Percentiles rank a stretch among this genome's conserved stretches.
Evolutionary conservation across 1,140 invertebrate genomes (phyloP).

Genomic region (Drosophila saltans): DNA sequence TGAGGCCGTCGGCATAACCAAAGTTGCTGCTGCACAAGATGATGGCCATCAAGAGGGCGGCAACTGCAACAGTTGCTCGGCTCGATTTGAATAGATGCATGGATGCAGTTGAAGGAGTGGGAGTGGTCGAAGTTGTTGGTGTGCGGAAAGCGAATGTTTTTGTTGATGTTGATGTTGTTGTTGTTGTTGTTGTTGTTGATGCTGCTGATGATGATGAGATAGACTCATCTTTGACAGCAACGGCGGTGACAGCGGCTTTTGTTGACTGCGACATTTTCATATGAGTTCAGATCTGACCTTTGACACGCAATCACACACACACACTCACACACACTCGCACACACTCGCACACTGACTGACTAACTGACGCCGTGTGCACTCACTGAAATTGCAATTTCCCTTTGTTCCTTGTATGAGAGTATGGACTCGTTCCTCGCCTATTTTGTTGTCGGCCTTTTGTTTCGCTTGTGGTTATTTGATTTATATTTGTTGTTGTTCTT

Average conservation of each 20-base stretch:
- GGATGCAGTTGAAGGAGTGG: slow-evolving; percentile 8
- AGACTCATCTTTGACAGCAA: slow-evolving; percentile 31
- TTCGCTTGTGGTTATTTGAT: slow-evolving; percentile 32
- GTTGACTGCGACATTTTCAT: slow-evolving; percentile 67
- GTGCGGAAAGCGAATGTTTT: not conserved
- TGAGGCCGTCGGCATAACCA: slow-evolving; percentile 84
- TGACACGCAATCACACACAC: slow-evolving; percentile 39
- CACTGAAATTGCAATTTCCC: slow-evolving; percentile 53
- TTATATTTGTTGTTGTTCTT: slow-evolving; percentile 3
- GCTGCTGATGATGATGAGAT: slow-evolving; percentile 27
- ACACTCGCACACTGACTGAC: slow-evolving; percentile 25
- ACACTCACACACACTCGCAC: slow-evolving; percentile 21
- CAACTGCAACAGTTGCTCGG: slow-evolving; percentile 26
- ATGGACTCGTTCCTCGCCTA: slow-evolving; percentile 4
- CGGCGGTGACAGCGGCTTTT: slow-evolving; percentile 37
- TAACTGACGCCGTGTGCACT: slow-evolving; percentile 31
- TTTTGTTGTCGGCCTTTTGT: slow-evolving; percentile 29
- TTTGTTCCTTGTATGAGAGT: slow-evolving; percentile 21
- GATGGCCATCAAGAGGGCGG: slow-evolving; percentile 50
- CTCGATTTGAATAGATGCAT: slow-evolving; percentile 39
- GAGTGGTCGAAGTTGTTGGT: slow-evolving; percentile 8
- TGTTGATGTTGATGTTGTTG: not conserved
- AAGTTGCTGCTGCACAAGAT: slow-evolving; percentile 60
- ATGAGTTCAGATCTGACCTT: slow-evolving; percentile 56
- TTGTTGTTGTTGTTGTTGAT: not conserved